Percentiles rank a stretch among this genome's conserved stretches.
These are phyloP conservation scores for Eilema depressum DNA, from an alignment of 2,888 invertebrate genomes.

Conservation along the genomic window DNA sequence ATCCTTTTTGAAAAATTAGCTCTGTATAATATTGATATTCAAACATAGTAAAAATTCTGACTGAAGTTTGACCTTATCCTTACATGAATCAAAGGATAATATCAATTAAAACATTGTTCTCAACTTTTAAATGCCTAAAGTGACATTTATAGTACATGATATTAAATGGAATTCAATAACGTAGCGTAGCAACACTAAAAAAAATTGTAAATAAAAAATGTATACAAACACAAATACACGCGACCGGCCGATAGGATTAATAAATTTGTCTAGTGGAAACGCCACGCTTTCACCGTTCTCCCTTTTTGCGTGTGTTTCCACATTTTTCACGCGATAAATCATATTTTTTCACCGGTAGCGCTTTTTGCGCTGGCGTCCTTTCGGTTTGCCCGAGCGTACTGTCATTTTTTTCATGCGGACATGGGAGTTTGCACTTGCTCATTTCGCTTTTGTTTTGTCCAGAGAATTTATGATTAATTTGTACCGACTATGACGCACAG, in stretches of 20 bases:
- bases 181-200: slow-evolving; percentile 30
- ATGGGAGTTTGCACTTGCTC: slow-evolving; percentile 80
- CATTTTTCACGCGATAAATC: slow-evolving; percentile 87
- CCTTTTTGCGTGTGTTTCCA: slow-evolving; percentile 85
- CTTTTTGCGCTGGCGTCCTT: slow-evolving; percentile 84
- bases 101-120: not conserved
- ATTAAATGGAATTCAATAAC: slow-evolving; percentile 37
- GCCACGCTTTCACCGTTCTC: slow-evolving; percentile 81
- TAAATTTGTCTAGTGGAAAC: slow-evolving; percentile 85
- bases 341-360: slow-evolving; percentile 86
- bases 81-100: not conserved
- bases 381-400: slow-evolving; percentile 82
- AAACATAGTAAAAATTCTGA: not conserved
- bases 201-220: slow-evolving; percentile 50
- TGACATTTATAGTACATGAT: not conserved
- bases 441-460: slow-evolving; percentile 79
- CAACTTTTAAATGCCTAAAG: not conserved
- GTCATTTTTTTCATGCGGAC: slow-evolving; percentile 84
- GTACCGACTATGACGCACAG: slow-evolving; percentile 59
- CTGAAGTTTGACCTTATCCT: not conserved
- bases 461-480: slow-evolving; percentile 79
- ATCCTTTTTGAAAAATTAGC: not conserved
- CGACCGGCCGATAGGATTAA: slow-evolving; percentile 80
- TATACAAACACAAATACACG: slow-evolving; percentile 68
- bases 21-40: not conserved